Evolutionary conservation across 2,113 vertebrate genomes (phyloP).

Genomic region (Ginglymostoma cirratum): DNA sequence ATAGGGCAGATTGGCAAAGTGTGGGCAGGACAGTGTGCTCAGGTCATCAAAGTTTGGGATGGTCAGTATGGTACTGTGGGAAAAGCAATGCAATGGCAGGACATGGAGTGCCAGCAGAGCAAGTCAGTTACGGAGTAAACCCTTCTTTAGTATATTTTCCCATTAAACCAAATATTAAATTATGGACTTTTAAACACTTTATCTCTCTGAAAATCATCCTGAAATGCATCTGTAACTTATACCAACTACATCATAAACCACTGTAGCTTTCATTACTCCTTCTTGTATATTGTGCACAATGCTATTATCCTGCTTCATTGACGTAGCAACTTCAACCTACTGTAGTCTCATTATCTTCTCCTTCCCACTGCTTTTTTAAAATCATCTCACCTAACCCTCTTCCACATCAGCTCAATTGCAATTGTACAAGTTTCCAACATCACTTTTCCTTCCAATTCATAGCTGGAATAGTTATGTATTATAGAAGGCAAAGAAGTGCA

Average conservation of each 20-base stretch:
- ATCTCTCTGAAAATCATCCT: neutral
- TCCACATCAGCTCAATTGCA: neutral
- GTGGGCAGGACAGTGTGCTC: neutral
- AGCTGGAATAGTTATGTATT: constrained; percentile 7
- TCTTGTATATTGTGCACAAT: neutral
- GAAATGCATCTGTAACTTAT: neutral
- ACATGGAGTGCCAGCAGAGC: neutral
- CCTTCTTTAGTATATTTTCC: neutral
- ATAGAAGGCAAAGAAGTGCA: neutral
- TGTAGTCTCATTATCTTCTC: neutral
- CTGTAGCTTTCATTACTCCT: neutral
- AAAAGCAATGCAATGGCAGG: neutral
- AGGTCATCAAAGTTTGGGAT: neutral
- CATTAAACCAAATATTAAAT: neutral
- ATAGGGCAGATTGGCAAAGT: neutral
- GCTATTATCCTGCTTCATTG: constrained; percentile 3
- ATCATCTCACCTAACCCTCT: neutral
- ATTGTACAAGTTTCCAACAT: neutral
- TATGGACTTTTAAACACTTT: neutral
- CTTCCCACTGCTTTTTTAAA: neutral
- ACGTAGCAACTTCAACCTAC: neutral
- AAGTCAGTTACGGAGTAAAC: neutral
- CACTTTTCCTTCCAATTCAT: neutral
- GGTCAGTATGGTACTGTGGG: neutral
- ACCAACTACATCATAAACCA: constrained; percentile 19